Base-by-base conservation (phyloP, 2,797 vertebrate genomes). In the Ctenopoma multispine region DNA sequence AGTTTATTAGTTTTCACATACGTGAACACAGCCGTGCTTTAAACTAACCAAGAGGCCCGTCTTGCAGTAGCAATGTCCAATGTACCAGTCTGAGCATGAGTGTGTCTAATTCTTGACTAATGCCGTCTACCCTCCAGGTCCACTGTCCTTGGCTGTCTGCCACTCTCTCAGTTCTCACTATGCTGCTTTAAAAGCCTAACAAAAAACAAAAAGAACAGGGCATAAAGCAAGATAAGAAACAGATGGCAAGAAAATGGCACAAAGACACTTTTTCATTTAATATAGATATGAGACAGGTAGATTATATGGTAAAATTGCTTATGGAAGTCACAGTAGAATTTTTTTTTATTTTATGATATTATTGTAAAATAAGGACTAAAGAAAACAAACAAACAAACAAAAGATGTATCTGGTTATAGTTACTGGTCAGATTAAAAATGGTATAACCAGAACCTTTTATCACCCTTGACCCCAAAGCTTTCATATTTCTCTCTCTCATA, bases 141-240 rank as follows among this genome's bases (percentile, higher is more conserved):
- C 79, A 82, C 75, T 88, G 85, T 87, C 83, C 76, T 77, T 84
- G 95, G 93, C 89, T 79, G 80, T 71, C 81, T 94, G 94, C 94
- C 91, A 90, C 27, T 66, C 85, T 86, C 85, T 82, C 82, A 87
- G 90, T 87, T 84, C 89, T 92, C 88, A 90, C 79, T 87, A 59
- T 70, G 75, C 80, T 92, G 71, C 84, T 90, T 89, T 88, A 87
- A 92, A 91, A 89, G 87, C 89, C 82, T 89, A 89, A 90, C n/a
- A 81, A 85, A 87, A 18, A 40, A 40, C 11, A 12, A 40, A 41
- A 87, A 87, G 74, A 61, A 80, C 75, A 82, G 74, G 71, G 44
- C 68, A 86, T 64, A 80, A 79, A 70, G 55, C 17, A 34, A 83
- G 69, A 77, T 48, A 77, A 55, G 54, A 68, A 54, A 66, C 46